Base-by-base conservation (phyloP, 2,888 invertebrate genomes). In the Andrena bicolor region DNA sequence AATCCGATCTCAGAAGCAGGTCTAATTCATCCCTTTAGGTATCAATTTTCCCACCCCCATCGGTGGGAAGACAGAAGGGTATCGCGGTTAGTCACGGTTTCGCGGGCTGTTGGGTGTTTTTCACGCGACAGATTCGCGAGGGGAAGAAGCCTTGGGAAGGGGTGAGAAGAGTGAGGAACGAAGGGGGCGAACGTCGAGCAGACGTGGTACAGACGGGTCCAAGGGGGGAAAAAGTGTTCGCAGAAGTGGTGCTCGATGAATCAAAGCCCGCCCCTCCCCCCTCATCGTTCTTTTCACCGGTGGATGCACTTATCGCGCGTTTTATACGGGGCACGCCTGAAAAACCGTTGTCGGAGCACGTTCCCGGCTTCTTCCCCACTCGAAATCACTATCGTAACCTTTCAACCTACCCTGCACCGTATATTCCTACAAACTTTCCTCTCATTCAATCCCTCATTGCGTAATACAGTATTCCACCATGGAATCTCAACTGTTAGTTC, bases 181-280 rank as follows among this genome's bases (percentile, higher is more conserved):
- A 20, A 13, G 35, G 66, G 56, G 26, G 5, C n/a, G 26, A 26
- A n/a, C 61, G 61, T 10, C 61, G 16, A 32, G 61, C 32, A 41
- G 69, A 69, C 68, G 48, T 2, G 68, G 48, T 32, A 5, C 65
- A 70, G 79, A 51, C 58, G 10, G 30, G 51, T 1, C 26, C 0
- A 10, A n/a, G 49, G 41, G n/a, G 49, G 13, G 53, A 80, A 78
- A 61, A 61, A 79, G 63, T 72, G 79, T 77, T 77, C 71, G 65
- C 61, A 71, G 77, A 87, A 87, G 86, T 87, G 87, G 83, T 87
- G 75, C 87, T 87, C 83, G 83, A 85, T 83, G 86, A 87, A 87
- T 87, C 87, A 85, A 87, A 85, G 75, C 76, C 66, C 65, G 60
- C 65, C 72, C 51, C 35, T 60, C 13, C 20, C 70, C 60, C 70